Conservation (phyloP, 2,888 invertebrate genomes). For the Matsumyia berberina region DNA sequence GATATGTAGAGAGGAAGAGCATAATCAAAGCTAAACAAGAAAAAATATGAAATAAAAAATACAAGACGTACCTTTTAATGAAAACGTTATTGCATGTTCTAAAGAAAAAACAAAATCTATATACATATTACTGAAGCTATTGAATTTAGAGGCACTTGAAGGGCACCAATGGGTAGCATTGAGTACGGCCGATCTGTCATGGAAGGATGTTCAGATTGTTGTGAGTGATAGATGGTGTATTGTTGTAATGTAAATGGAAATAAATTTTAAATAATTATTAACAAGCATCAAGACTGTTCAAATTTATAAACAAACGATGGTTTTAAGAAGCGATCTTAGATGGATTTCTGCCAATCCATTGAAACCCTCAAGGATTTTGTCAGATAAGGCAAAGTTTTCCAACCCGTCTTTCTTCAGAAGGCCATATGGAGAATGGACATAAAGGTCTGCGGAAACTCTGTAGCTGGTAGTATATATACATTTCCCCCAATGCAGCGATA, state of each 20-base stretch:
- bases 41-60: conserved; percentile 1
- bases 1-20: neutral
- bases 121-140: conserved; percentile 39
- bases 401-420: too few species aligned
- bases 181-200: neutral
- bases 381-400: too few species aligned
- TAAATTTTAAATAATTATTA: conserved; percentile 52
- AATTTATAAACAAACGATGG: too few species aligned
- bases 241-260: conserved; percentile 46
- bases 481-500: too few species aligned
- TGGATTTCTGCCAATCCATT: too few species aligned
- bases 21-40: conserved; percentile 17
- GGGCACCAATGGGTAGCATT: neutral
- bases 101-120: conserved; percentile 3
- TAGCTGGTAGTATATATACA: too few species aligned
- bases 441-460: too few species aligned
- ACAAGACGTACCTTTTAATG: conserved; percentile 68
- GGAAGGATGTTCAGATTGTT: conserved; percentile 34
- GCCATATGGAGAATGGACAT: too few species aligned
- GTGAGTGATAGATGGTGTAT: conserved; percentile 31
- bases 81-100: conserved; percentile 62
- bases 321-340: too few species aligned
- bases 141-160: conserved; percentile 33
- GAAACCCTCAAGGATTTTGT: too few species aligned
- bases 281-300: conserved; percentile 9